Evolutionary conservation across 2,888 invertebrate genomes (phyloP).

Genomic region (Orthosia gracilis): DNA sequence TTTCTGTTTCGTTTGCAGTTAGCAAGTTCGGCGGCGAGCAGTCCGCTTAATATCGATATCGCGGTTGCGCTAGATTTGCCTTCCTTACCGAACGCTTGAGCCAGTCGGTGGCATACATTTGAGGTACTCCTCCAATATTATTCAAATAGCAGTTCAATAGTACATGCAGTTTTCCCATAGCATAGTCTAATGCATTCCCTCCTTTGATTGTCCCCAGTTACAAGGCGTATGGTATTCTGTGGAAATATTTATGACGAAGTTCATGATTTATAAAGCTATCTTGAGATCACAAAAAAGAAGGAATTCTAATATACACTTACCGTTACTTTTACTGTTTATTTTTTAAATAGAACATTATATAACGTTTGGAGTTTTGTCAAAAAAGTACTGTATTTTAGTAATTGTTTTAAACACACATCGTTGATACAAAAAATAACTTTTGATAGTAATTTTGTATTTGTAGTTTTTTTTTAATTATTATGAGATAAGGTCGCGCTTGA

Average conservation of each 20-base stretch:
- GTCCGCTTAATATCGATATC: constrained; percentile 52
- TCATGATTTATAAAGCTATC: not conserved
- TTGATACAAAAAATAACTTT: too few relatives aligned
- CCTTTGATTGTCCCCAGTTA: constrained; percentile 47
- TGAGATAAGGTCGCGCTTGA: too few relatives aligned
- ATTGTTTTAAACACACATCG: too few relatives aligned
- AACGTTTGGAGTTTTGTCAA: not conserved
- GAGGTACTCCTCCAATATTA: constrained; percentile 48
- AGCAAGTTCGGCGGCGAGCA: constrained; percentile 47
- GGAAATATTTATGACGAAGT: constrained; percentile 12
- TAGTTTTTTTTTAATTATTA: not conserved
- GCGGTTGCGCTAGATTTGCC: constrained; percentile 49
- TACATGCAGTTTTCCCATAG: not conserved
- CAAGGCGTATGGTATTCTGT: constrained; percentile 22
- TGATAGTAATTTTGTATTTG: not conserved
- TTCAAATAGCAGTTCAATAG: constrained; percentile 8
- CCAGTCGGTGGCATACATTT: constrained; percentile 42
- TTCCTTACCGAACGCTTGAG: constrained; percentile 52
- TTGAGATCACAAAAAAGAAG: constrained; percentile 15
- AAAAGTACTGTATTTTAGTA: not conserved
- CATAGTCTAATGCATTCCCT: constrained; percentile 27
- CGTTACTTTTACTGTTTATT: not conserved
- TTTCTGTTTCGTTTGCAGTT: constrained; percentile 60
- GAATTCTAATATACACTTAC: not conserved
- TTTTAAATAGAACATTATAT: not conserved